Percentiles rank a stretch among this genome's conserved stretches.
phyloP scores from a whole-genome alignment of 2,113 vertebrate species.

The Pimephales promelas region DNA sequence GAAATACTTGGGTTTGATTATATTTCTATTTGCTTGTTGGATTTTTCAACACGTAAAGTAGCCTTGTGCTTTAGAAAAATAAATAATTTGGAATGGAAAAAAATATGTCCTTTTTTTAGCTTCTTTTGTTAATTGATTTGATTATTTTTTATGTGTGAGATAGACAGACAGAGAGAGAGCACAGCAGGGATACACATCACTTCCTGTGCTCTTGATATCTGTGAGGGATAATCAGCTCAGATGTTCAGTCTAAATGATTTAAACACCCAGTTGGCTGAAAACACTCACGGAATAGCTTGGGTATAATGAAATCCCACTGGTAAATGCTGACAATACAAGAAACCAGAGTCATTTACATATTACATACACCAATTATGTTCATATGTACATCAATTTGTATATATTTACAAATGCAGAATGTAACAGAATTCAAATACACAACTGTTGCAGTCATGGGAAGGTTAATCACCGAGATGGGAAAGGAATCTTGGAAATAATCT shows the following conservation, averaged over 20 bases:
- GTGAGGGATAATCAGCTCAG: neutral
- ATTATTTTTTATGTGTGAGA: conserved; percentile 44
- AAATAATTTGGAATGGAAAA: conserved; percentile 31
- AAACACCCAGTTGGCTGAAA: conserved; percentile 2
- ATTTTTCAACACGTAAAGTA: neutral
- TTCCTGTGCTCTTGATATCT: conserved; percentile 48
- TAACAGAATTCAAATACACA: conserved; percentile 48
- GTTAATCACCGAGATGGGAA: neutral
- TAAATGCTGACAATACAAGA: conserved; percentile 16
- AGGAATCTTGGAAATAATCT: neutral
- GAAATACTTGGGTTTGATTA: conserved; percentile 21
- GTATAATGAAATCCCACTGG: neutral
- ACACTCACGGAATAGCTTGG: neutral
- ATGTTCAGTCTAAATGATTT: neutral
- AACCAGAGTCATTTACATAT: conserved; percentile 54
- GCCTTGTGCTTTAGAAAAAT: conserved; percentile 43
- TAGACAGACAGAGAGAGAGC: too few relatives aligned
- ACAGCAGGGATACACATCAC: neutral
- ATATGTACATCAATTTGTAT: conserved; percentile 31
- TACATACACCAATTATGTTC: conserved; percentile 57
- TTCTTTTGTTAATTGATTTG: neutral
- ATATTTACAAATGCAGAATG: conserved; percentile 50
- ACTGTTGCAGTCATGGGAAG: conserved; percentile 18
- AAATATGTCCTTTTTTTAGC: conserved; percentile 19
- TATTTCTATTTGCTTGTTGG: conserved; percentile 8